Conservation (phyloP, 2,888 invertebrate species). For the Drosophila macrospina region DNA sequence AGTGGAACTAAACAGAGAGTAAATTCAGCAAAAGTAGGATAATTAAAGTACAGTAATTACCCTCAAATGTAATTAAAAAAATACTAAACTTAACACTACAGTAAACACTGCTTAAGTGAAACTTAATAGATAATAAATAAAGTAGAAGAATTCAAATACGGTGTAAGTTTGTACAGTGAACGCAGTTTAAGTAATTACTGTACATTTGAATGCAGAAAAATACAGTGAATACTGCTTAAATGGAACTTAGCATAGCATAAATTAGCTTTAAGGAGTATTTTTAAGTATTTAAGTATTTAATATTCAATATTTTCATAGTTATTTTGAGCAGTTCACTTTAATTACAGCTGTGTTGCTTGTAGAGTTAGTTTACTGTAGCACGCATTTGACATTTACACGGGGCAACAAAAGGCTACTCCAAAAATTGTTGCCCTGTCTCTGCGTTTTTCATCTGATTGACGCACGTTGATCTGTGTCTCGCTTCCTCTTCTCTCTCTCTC, state of each 20-base stretch:
- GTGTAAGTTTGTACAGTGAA: too few species aligned
- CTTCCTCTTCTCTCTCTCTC: conserved; percentile 1
- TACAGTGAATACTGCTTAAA: neutral
- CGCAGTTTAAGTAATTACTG: too few species aligned
- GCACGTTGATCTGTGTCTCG: conserved; percentile 42
- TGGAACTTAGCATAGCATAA: too few species aligned
- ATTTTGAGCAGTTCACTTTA: too few species aligned
- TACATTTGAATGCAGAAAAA: too few species aligned
- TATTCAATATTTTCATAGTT: too few species aligned
- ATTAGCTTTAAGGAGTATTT: too few species aligned
- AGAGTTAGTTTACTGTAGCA: conserved; percentile 29
- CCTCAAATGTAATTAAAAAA: too few species aligned
- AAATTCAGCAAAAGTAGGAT: neutral
- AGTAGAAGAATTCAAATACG: too few species aligned
- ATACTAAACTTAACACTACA: neutral
- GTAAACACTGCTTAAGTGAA: neutral
- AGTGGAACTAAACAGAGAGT: neutral
- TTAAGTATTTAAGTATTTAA: too few species aligned
- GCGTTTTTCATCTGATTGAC: conserved; percentile 41
- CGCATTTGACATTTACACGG: conserved; percentile 38
- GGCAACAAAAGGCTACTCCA: conserved; percentile 29
- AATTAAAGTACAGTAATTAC: neutral
- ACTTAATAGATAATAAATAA: too few species aligned
- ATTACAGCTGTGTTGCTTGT: neutral
- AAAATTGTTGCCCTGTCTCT: conserved; percentile 28